Conservation (phyloP, 2,113 vertebrate genomes). For the Aptenodytes forsteri region DNA sequence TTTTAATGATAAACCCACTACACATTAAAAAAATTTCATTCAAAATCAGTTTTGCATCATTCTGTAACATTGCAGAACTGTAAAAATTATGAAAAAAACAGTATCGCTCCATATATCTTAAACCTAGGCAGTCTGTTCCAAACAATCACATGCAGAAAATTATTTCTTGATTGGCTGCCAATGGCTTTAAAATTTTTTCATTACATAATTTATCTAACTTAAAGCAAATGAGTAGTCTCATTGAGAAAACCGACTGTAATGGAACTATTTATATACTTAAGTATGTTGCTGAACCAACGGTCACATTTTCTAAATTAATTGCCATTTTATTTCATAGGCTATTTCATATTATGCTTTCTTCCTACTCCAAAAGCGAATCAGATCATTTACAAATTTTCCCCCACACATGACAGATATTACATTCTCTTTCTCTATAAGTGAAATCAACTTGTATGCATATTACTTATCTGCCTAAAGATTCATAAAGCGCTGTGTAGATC, state of each 20-base stretch:
- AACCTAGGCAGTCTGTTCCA: neutral
- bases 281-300: neutral
- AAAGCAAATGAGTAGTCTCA: neutral
- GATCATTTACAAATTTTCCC: neutral
- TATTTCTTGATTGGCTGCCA: neutral
- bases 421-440: neutral
- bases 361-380: neutral
- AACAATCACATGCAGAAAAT: neutral
- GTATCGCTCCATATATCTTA: neutral
- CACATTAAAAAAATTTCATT: neutral
- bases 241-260: neutral
- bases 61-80: neutral
- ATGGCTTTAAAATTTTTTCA: neutral
- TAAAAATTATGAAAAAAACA: neutral
- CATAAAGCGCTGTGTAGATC: neutral
- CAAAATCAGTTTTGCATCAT: neutral
- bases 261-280: neutral
- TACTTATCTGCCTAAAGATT: neutral
- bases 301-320: neutral
- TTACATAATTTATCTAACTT: neutral
- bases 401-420: neutral
- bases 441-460: neutral
- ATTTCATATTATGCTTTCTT: neutral
- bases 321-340: neutral
- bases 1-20: neutral